Evolutionary conservation across 2,113 vertebrate species (phyloP).

Genomic region (Plecotus auritus): DNA sequence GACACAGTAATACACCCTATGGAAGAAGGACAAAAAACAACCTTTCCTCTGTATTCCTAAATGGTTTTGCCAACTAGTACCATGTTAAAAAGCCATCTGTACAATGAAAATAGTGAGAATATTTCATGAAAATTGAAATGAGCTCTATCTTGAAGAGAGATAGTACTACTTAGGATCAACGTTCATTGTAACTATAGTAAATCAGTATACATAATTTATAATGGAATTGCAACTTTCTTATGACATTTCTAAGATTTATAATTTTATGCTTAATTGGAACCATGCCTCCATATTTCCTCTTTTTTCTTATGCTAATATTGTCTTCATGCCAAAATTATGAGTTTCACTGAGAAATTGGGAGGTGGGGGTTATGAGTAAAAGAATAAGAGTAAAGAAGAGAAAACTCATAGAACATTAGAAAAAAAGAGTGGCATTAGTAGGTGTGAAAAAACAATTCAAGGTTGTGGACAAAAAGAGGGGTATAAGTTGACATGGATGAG

Average conservation of each 20-base stretch:
- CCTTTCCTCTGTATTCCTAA: neutral
- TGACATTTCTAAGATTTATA: neutral
- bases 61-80: neutral
- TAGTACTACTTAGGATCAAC: neutral
- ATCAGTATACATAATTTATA: neutral
- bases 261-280: neutral
- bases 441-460: neutral
- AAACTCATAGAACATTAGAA: neutral
- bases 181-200: neutral
- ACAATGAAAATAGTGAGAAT: neutral
- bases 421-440: neutral
- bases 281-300: neutral
- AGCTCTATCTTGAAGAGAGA: neutral
- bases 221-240: neutral
- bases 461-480: neutral
- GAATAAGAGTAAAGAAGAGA: neutral
- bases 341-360: neutral
- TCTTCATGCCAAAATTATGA: neutral
- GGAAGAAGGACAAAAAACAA: neutral
- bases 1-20: neutral
- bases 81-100: neutral
- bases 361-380: neutral
- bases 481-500: accelerated
- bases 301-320: neutral
- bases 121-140: neutral